Evolutionary conservation across 2,888 invertebrate genomes (phyloP).

Genomic region (Agonopterix subpropinquella): DNA sequence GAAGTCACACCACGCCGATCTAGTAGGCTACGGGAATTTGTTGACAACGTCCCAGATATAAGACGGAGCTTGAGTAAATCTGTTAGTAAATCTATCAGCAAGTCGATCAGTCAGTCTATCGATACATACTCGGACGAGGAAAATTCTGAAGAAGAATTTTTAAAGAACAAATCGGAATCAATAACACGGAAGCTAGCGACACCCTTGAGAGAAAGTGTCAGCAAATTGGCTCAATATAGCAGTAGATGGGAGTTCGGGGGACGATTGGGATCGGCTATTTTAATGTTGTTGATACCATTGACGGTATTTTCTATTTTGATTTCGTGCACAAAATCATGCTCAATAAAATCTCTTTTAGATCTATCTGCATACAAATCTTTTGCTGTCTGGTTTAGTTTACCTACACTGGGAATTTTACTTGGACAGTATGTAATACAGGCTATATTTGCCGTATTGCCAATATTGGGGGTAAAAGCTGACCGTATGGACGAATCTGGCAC

Average conservation of each 20-base stretch:
- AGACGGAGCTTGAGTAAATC: conserved; percentile 55
- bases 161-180: conserved; percentile 37
- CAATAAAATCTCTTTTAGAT: conserved; percentile 37
- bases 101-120: conserved; percentile 55
- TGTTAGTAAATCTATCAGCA: conserved; percentile 49
- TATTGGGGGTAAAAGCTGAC: conserved; percentile 65
- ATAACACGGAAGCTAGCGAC: conserved; percentile 58
- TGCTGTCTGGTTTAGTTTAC: conserved; percentile 39
- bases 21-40: conserved; percentile 46
- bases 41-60: conserved; percentile 44
- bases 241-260: conserved; percentile 63
- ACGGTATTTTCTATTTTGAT: conserved; percentile 45
- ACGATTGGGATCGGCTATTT: conserved; percentile 36
- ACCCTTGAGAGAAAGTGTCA: conserved; percentile 47
- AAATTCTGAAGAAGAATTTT: conserved; percentile 42
- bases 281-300: conserved; percentile 51
- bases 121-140: conserved; percentile 61
- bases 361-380: conserved; percentile 31
- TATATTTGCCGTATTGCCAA: conserved; percentile 67
- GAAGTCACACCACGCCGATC: conserved; percentile 48
- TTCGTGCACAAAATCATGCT: conserved; percentile 53
- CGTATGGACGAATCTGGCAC: conserved; percentile 39
- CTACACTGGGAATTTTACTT: conserved; percentile 41
- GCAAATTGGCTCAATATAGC: conserved; percentile 27
- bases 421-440: conserved; percentile 64